Conservation (phyloP, 2,113 vertebrate species). For the Eurypyga helias region DNA sequence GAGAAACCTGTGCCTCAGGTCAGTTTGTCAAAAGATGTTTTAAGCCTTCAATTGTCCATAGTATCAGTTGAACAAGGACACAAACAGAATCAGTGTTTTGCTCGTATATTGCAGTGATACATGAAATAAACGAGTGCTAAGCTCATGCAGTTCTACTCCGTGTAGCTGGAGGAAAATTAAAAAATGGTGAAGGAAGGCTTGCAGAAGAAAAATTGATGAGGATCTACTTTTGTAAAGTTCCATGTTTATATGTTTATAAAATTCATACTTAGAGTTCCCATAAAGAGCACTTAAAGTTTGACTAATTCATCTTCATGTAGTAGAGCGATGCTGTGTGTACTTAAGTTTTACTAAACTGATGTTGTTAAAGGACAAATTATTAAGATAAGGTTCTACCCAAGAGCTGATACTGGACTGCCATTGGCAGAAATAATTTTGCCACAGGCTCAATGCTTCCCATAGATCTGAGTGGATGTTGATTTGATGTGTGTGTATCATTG, state of each 20-base stretch:
- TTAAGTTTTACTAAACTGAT: neutral
- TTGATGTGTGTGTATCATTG: neutral
- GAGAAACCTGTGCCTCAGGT: neutral
- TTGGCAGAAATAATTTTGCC: neutral
- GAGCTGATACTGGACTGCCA: neutral
- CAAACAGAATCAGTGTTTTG: neutral
- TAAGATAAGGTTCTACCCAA: neutral
- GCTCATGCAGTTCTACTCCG: neutral
- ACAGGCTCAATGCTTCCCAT: neutral
- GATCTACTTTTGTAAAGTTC: neutral
- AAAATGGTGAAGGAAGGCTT: neutral
- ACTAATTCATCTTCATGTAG: neutral
- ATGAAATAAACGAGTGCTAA: neutral
- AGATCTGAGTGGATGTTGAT: neutral
- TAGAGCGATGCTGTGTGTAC: neutral
- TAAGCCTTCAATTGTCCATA: neutral
- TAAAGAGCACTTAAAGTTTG: neutral
- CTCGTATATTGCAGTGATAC: neutral
- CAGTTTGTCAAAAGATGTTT: neutral
- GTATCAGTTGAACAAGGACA: neutral
- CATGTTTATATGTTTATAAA: neutral
- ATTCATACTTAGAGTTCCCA: neutral
- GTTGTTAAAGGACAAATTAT: neutral
- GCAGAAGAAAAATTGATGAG: neutral
- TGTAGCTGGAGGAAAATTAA: neutral